Evolutionary conservation across 2,888 invertebrate species (phyloP), one percentile per base, ranked within the genome.

Genomic region (Dorcus hopei): DNA sequence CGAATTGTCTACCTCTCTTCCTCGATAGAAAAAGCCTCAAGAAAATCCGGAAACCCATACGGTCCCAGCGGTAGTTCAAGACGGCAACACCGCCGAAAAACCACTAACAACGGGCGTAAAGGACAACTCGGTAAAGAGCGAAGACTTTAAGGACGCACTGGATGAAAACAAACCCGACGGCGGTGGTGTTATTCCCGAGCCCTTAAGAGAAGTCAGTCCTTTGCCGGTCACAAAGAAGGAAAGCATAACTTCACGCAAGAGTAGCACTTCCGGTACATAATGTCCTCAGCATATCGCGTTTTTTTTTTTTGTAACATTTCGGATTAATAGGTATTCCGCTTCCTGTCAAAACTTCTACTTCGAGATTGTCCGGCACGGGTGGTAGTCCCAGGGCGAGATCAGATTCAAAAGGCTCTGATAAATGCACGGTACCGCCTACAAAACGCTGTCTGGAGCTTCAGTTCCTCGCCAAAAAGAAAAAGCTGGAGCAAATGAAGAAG

Each of bases 391-490:
- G 52, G 14, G 9, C 9, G 19, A 47, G 52, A 6, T 43, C 52
- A 3, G 51, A 56, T 33, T 33, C 56, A 11, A 52, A 48, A n/a
- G 41, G 45, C 7, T 47, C 56, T 16, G 50, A 56, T 38, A 47
- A 47, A 33, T 14, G 51, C 23, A 40, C 47, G 9, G 23, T 49
- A n/a, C 56, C 59, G 5, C 53, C 57, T 9, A 59, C 49, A 6
- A 54, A 58, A 52, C 55, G 63, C 11, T 61, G 40, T 7, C 57
- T 77, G 9, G 77, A 78, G 62, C 65, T 73, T 14, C 76, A 77
- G 60, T 78, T 77, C 59, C 55, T 72, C 11, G 71, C 70, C 57
- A 78, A 76, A 61, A 76, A 75, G 61, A 75, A 74, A 60, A 67
- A 72, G n/a, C 64, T 75, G 38, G 57, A 69, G 1, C 61, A 63